A percentile compares a stretch with the other conserved stretches of the same genome.
phyloP scores from a whole-genome alignment of 2,888 invertebrate species.

The Anorthoa munda region DNA sequence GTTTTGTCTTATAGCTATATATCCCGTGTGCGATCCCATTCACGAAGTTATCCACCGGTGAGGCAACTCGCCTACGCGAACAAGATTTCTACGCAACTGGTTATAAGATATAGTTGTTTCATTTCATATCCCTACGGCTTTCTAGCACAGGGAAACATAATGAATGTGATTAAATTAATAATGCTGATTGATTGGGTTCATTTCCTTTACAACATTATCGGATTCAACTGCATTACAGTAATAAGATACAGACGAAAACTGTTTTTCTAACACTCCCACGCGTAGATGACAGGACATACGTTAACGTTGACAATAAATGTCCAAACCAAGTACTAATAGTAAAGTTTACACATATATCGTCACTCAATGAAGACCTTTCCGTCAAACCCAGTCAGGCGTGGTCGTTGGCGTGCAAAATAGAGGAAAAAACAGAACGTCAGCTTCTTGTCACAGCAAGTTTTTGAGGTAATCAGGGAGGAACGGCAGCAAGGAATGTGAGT shows the following conservation, averaged over 20 bases:
- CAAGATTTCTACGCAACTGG: conserved; percentile 81
- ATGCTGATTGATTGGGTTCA: conserved; percentile 23
- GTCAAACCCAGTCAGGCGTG: conserved; percentile 18
- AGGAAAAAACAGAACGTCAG: conserved; percentile 18
- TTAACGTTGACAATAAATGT: neutral
- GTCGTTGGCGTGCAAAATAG: neutral
- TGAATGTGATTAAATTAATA: conserved; percentile 46
- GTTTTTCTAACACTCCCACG: conserved; percentile 1
- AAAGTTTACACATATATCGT: conserved; percentile 2
- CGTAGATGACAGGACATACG: neutral
- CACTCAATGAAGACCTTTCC: conserved; percentile 24
- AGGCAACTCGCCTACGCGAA: conserved; percentile 75
- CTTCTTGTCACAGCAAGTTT: conserved; percentile 33
- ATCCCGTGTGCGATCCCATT: conserved; percentile 61
- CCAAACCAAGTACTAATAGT: neutral
- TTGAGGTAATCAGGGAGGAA: conserved; percentile 27
- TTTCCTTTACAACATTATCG: conserved; percentile 19
- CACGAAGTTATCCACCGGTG: conserved; percentile 70
- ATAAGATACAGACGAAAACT: conserved; percentile 1
- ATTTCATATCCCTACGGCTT: conserved; percentile 63
- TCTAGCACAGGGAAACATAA: conserved; percentile 50
- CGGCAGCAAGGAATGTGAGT: conserved; percentile 37
- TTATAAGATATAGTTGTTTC: conserved; percentile 70
- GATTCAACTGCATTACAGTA: conserved; percentile 6
- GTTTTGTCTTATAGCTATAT: conserved; percentile 53